phyloP scores from a whole-genome alignment of 2,888 invertebrate genomes.

The Anthrax anthrax region DNA sequence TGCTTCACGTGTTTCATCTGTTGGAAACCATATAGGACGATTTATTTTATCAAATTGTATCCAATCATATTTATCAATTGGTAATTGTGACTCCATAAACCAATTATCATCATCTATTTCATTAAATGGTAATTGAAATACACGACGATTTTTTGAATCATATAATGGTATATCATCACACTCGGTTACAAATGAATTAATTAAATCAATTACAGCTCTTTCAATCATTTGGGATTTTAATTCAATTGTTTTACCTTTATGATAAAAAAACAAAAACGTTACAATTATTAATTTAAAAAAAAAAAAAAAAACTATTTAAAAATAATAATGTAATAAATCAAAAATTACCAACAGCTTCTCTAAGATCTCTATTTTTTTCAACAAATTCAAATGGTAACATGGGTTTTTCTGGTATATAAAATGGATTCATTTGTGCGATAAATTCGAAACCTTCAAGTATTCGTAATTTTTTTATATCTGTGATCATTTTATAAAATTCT shows the following conservation, averaged over 20 bases:
- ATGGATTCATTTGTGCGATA: conserved; percentile 45
- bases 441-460: conserved; percentile 52
- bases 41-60: conserved; percentile 30
- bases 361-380: conserved; percentile 33
- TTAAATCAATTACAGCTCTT: conserved; percentile 59
- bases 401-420: conserved; percentile 47
- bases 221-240: conserved; percentile 53
- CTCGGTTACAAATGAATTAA: conserved; percentile 57
- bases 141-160: conserved; percentile 42
- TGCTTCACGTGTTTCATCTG: conserved; percentile 20
- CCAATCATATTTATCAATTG: conserved; percentile 32
- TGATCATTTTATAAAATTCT: conserved; percentile 33
- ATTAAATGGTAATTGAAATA: conserved; percentile 48
- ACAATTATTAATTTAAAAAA: not conserved
- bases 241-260: conserved; percentile 37
- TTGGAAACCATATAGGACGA: conserved; percentile 24
- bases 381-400: conserved; percentile 47
- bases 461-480: conserved; percentile 61
- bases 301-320: no score
- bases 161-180: conserved; percentile 21
- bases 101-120: conserved; percentile 29
- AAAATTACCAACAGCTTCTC: not conserved
- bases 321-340: no score
- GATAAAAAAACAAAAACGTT: not conserved
- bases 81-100: conserved; percentile 28